These are phyloP conservation scores for Sycophila texana DNA, from an alignment of 2,888 invertebrate species.

Conservation along the genomic window DNA sequence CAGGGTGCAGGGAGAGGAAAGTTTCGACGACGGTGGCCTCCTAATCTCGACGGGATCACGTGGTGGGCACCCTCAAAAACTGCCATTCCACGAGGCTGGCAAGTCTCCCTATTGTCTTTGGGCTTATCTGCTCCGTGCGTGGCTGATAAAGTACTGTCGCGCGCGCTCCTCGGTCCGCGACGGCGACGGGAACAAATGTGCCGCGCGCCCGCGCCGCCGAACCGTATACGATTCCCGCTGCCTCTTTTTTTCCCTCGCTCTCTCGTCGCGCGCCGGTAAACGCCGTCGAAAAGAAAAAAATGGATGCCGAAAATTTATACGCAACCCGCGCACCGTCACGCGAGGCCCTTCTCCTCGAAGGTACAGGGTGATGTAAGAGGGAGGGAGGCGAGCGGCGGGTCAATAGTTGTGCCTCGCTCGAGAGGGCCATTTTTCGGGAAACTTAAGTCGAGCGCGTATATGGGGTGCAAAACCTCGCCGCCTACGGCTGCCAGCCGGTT, in stretches of 20 bases:
- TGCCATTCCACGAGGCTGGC: constrained; percentile 19
- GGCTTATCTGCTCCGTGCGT: constrained; percentile 61
- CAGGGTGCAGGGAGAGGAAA: not conserved
- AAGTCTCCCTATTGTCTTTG: constrained; percentile 67
- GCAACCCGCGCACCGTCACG: constrained; percentile 2
- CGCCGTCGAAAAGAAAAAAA: not conserved
- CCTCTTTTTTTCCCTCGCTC: not conserved
- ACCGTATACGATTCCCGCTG: constrained; percentile 26
- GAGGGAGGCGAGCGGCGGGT: not conserved
- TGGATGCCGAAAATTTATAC: constrained; percentile 26
- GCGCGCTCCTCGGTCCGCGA: not conserved
- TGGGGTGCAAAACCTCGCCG: constrained; percentile 52
- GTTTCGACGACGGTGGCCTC: constrained; percentile 59
- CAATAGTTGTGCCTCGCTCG: constrained; percentile 20
- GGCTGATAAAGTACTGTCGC: constrained; percentile 37
- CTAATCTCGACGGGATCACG: constrained; percentile 67
- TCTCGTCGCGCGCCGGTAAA: not conserved
- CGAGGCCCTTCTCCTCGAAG: not conserved
- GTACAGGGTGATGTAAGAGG: not conserved
- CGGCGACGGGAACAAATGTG: not conserved
- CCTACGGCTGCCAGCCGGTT: not conserved
- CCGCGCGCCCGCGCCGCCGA: not conserved
- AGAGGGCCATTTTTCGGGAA: not conserved
- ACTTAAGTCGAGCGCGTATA: constrained; percentile 10
- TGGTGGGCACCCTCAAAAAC: constrained; percentile 49